Base-by-base conservation (phyloP, 2,113 vertebrate species). In the Actenoides lindsayi region DNA sequence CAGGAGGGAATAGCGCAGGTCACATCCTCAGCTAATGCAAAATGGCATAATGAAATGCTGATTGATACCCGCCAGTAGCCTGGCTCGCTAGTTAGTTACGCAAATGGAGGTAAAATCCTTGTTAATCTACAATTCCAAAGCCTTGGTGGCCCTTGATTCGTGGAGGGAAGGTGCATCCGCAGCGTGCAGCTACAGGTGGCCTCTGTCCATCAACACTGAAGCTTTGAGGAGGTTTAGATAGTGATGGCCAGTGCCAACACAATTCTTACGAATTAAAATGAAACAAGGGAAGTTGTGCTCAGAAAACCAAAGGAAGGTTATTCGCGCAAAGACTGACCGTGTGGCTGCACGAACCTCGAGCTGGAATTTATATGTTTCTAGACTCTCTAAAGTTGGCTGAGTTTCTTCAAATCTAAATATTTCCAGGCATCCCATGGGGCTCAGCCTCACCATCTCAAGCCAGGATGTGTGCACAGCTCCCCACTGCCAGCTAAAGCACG, bases 1-100 rank as follows among this genome's bases (percentile, higher is more conserved):
- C 92, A 96, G 90, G 71, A 93, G 87, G 90, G 93, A 96, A 94
- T 85, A 93, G 85, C 0, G 19, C 92, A 83, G 93, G 92, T 91
- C 96, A 96, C 59, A 73, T 91, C 90, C 90, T 94, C n/a, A 21
- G 88, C 71, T 90, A 88, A 91, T 85, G 84, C 64, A 19, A 70
- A 59, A 69, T 59, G 87, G 92, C 92, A 91, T 87, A 83, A 94
- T 65, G 90, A 92, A 94, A 92, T 75, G 83, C 91, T 92, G 89
- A 95, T 90, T 90, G 95, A 96, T 96, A 93, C 44, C 82, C 37
- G 16, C 84, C 73, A 70, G 89, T 71, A 95, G 85, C 46, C 81
- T 6, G n/a, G 67, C 63, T 73, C 1, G 2, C 89, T 79, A 28
- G 71, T 51, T 77, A 71, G 81, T 74, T 81, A 88, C 80, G 15